Conservation (phyloP, 2,888 invertebrate genomes). For the Tetragnatha montana region DNA sequence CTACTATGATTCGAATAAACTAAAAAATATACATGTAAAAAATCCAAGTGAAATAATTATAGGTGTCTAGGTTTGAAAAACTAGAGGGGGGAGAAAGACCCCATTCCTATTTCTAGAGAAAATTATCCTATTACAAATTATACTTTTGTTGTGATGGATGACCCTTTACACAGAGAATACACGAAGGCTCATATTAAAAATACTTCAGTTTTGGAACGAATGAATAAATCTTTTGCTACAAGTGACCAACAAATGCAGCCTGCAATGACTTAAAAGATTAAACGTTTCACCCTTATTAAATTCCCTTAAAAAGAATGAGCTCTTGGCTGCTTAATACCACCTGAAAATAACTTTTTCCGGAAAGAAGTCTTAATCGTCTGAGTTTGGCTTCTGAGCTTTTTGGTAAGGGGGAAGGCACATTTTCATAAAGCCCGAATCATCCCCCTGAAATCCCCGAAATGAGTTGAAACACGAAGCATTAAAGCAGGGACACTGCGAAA, state of each 20-base stretch:
- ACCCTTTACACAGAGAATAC: too few relatives aligned
- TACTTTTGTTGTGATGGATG: too few relatives aligned
- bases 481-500: conserved; percentile 28
- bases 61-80: too few relatives aligned
- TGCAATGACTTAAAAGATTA: not conserved
- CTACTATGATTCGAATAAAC: too few relatives aligned
- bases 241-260: not conserved
- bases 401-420: conserved; percentile 6
- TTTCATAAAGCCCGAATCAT: conserved; percentile 33
- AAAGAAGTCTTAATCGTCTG: conserved; percentile 18
- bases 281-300: not conserved
- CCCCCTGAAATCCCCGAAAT: not conserved
- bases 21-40: too few relatives aligned
- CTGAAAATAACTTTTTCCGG: not conserved
- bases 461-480: conserved; percentile 17
- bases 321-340: not conserved
- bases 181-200: too few relatives aligned
- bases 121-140: too few relatives aligned
- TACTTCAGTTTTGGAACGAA: not conserved
- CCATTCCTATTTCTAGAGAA: too few relatives aligned
- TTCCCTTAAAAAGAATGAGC: not conserved
- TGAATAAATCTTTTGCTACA: not conserved
- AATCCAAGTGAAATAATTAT: too few relatives aligned
- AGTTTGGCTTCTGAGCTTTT: conserved; percentile 32
- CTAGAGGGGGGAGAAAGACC: too few relatives aligned